phyloP scores from a whole-genome alignment of 2,797 vertebrate species.

The Dallia pectoralis region DNA sequence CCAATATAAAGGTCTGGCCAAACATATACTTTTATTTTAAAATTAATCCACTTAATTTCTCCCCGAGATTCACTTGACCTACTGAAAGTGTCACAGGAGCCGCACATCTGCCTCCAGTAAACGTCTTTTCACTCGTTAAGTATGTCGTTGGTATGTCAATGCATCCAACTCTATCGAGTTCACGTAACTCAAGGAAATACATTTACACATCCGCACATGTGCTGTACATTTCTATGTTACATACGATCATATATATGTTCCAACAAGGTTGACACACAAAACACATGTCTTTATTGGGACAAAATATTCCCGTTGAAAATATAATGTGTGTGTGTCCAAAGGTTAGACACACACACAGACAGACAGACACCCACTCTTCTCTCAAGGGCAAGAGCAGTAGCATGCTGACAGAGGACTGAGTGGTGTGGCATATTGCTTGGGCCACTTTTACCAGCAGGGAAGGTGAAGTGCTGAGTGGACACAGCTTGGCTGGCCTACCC shows the following conservation, averaged over 20 bases:
- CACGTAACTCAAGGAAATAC: too few species aligned
- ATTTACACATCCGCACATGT: too few species aligned
- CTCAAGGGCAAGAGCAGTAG: constrained; percentile 74
- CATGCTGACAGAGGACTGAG: constrained; percentile 46
- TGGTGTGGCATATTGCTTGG: constrained; percentile 64
- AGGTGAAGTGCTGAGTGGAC: constrained; percentile 74
- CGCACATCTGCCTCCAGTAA: too few species aligned
- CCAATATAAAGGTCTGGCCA: background rate
- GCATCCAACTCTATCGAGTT: background rate
- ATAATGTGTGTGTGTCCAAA: too few species aligned
- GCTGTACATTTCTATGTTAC: too few species aligned
- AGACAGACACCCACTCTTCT: constrained; percentile 34
- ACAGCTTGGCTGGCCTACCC: constrained; percentile 59
- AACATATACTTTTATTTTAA: background rate
- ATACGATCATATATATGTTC: too few species aligned
- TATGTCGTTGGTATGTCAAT: background rate
- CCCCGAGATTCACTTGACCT: too few species aligned
- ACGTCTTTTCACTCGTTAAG: too few species aligned
- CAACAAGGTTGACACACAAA: too few species aligned
- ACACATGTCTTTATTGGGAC: too few species aligned
- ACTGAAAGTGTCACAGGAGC: too few species aligned
- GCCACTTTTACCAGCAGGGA: constrained; percentile 70
- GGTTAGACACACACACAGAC: constrained; percentile 7
- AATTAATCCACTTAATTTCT: background rate
- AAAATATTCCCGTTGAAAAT: too few species aligned